Conservation (phyloP, 2,797 vertebrate species). For the Varecia variegata region DNA sequence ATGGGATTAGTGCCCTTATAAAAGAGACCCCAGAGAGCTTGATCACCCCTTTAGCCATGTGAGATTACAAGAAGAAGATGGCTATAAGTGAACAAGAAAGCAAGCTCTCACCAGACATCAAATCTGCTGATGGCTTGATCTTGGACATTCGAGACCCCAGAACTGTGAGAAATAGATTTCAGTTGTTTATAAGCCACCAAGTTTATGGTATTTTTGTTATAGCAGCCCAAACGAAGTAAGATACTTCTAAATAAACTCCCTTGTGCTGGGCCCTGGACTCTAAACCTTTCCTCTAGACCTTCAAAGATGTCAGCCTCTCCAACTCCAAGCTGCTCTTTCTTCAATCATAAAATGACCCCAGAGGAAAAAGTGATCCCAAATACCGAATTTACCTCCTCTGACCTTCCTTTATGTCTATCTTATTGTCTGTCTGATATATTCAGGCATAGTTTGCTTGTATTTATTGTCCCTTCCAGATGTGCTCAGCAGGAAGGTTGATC, state of each 20-base stretch:
- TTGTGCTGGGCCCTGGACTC: neutral
- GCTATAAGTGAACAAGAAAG: neutral
- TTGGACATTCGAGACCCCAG: neutral
- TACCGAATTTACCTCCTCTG: neutral
- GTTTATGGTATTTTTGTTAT: neutral
- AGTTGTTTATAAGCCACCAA: neutral
- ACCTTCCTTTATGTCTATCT: neutral
- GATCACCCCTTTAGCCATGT: fast-evolving
- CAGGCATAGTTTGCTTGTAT: neutral
- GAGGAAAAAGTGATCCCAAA: neutral
- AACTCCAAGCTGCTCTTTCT: neutral
- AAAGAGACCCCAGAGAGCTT: neutral
- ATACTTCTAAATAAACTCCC: neutral
- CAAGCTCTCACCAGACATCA: neutral
- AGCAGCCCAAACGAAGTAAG: neutral
- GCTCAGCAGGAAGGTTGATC: neutral
- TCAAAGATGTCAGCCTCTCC: neutral
- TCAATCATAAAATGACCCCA: neutral
- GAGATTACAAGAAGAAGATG: neutral
- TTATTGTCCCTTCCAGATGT: neutral
- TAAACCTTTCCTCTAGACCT: neutral
- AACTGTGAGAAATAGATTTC: neutral
- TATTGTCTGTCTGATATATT: neutral
- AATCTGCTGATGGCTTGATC: neutral
- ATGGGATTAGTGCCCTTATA: neutral